Base-by-base conservation (phyloP, 2,888 invertebrate species). In the Hemaris fuciformis region DNA sequence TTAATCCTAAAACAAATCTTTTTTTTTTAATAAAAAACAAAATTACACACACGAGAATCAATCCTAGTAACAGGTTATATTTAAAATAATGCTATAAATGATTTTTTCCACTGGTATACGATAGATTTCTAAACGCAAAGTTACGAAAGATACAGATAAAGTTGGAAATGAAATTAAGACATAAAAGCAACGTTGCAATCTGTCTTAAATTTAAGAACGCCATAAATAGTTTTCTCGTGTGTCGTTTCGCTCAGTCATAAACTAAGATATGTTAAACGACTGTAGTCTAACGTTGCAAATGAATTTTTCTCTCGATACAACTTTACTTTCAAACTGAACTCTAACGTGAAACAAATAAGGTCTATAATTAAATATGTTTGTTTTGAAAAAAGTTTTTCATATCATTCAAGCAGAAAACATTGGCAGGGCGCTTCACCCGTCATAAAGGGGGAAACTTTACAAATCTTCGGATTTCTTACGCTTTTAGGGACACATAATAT, bases 401-500 rank as follows among this genome's bases (percentile, higher is more conserved):
- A 88, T 90, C 86, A 77, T 79, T 81, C 79, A 79, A 80, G 83
- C 83, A 80, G 85, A 88, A 89, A 88, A 90, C 90, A 89, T 89
- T 81, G 87, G 84, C 81, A 77, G 80, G 80, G 86, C 76, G 83
- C 84, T 88, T 89, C 80, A 80, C 83, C 82, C 85, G 81, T 90
- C 90, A 89, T 91, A 91, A 90, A 89, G 81, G 90, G 90, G 90
- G 81, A 88, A 90, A 91, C 82, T 91, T 92, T 90, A 90, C 88
- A 91, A 91, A 91, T 91, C 87, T 91, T 83, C 79, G 88, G 83
- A 91, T 91, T 89, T 91, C 90, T 87, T 88, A 86, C 87, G 89
- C 89, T 91, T 88, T 88, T 85, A 85, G 86, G 83, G 85, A 83
- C 85, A 88, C 84, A 84, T 88, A 89, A 91, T 90, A 85, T 88